Conservation (phyloP, 2,888 invertebrate species). For the Lycia hirtaria region DNA sequence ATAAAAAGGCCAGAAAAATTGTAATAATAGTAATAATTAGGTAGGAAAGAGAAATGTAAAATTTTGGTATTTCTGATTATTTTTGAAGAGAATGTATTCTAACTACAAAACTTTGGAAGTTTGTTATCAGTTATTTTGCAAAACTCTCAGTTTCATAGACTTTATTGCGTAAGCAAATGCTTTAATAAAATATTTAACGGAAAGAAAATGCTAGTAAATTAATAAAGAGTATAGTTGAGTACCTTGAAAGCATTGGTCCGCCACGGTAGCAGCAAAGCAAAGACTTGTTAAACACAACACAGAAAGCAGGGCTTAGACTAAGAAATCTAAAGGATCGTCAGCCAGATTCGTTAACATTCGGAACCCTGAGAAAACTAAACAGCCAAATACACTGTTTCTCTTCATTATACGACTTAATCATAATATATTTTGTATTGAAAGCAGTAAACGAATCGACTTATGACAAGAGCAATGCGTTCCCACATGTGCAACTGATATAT, state of each 20-base stretch:
- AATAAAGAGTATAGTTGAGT: constrained; percentile 67
- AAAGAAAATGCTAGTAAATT: constrained; percentile 49
- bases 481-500: too few species aligned
- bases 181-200: constrained; percentile 56
- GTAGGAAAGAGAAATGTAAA: too few species aligned
- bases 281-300: constrained; percentile 81
- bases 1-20: too few species aligned
- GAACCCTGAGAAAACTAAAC: constrained; percentile 3
- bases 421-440: too few species aligned
- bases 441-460: too few species aligned
- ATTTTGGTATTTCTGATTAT: not conserved
- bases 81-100: not conserved
- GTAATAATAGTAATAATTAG: too few species aligned
- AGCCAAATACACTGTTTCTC: not conserved
- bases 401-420: too few species aligned
- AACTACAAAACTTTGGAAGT: not conserved
- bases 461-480: too few species aligned
- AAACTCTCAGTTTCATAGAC: constrained; percentile 9
- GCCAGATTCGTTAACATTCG: constrained; percentile 37
- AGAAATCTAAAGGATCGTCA: constrained; percentile 59
- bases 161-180: constrained; percentile 72
- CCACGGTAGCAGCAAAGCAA: constrained; percentile 80
- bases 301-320: constrained; percentile 64
- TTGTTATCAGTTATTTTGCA: not conserved
- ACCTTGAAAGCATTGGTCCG: constrained; percentile 81